Conservation (phyloP, 2,797 vertebrate genomes). For the Sebastiscus albofasciatus region DNA sequence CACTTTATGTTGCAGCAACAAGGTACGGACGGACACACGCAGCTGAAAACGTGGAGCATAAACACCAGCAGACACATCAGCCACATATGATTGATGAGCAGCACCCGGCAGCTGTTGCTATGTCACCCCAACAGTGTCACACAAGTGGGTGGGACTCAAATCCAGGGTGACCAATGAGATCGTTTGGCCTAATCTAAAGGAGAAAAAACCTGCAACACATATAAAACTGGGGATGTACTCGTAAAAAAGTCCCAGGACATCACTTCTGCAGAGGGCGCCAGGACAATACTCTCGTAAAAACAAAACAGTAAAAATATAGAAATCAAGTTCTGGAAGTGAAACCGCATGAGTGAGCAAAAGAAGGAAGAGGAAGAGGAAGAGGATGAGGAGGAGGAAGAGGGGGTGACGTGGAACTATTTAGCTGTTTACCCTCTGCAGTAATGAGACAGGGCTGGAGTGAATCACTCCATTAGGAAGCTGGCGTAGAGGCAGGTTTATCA, state of each 20-base stretch:
- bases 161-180: conserved; percentile 57
- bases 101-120: conserved; percentile 64
- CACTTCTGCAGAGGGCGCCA: conserved; percentile 30
- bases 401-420: conserved; percentile 20
- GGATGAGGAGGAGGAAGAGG: not conserved
- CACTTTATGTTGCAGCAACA: conserved; percentile 1
- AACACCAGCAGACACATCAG: conserved; percentile 29
- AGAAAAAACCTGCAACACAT: conserved; percentile 10
- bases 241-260: conserved; percentile 59
- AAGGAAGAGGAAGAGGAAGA: not conserved
- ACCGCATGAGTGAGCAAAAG: conserved; percentile 10
- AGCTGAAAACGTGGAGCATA: conserved; percentile 15
- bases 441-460: conserved; percentile 44
- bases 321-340: conserved; percentile 26
- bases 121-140: conserved; percentile 53
- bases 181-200: not conserved
- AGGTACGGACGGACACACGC: conserved; percentile 2
- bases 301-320: conserved; percentile 27
- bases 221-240: conserved; percentile 62
- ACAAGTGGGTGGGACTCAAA: conserved; percentile 33
- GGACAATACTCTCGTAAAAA: conserved; percentile 61
- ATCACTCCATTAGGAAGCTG: conserved; percentile 48
- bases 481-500: conserved; percentile 33
- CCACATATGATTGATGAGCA: conserved; percentile 57
- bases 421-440: conserved; percentile 45